Evolutionary conservation across 1,140 invertebrate genomes (phyloP), one percentile per base, ranked within the genome.

Genomic region (Philopotamus ludificatus): DNA sequence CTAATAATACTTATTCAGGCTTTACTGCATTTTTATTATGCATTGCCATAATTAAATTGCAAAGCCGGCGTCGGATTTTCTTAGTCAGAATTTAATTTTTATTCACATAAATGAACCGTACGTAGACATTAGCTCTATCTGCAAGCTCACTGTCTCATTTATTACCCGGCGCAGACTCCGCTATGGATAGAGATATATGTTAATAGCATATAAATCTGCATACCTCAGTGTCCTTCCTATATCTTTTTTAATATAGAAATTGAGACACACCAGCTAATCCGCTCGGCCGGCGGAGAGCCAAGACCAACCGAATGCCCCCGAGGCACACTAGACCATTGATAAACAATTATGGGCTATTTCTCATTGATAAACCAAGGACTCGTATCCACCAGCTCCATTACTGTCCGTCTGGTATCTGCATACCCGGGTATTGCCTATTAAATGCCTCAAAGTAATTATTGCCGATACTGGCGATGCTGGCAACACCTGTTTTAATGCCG

Each of bases 331-430:
- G 49, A 60, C 50, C 67, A 69, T 69, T 69, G 67, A 69, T 69
- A 69, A 69, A 61, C 67, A 66, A 69, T 69, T 69, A 69, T 55
- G 58, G 58, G 63, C 59, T 55, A 69, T 69, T 69, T 69, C 58
- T 63, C 63, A 63, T 44, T 63, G 67, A 69, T 66, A 69, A 64
- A 22, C 63, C 63, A 63, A 63, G 66, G 61, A 54, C 54, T 22
- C 7, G 44, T 20, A 34, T 55, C 20, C 25, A 54, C 21, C 34
- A 8, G 21, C 39, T 44, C 50, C 61, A 44, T 54, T 54, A 54
- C 51, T 23, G 51, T 2, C 3, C 21, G 51, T 9, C 28, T 18
- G 51, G n/a, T 25, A 47, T 47, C 44, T 15, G 44, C 18, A 47
- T 15, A 47, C 15, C 20, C 20, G 15, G 51, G 21, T 25, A 9